Percentiles rank a stretch among this genome's conserved stretches.
Conservation (phyloP, 2,113 vertebrate genomes). For the Lipophrys pholis region DNA sequence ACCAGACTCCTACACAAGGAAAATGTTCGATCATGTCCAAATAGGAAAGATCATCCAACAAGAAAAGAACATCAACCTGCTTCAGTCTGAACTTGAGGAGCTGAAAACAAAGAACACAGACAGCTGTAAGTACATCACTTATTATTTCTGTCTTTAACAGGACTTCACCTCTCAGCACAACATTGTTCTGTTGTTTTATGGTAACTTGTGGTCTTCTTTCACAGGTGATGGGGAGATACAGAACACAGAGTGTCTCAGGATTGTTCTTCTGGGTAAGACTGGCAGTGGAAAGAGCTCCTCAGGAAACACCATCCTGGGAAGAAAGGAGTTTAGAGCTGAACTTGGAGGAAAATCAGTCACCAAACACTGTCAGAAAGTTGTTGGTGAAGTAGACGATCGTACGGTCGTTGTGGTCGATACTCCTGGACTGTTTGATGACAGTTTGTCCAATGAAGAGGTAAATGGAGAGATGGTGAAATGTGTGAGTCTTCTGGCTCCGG, state of each 20-base stretch:
- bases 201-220: too few relatives aligned
- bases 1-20: neutral
- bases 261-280: conserved; percentile 40
- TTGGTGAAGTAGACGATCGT: neutral
- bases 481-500: conserved; percentile 27
- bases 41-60: neutral
- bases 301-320: too few relatives aligned
- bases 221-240: neutral
- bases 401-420: conserved; percentile 35
- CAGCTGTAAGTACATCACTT: neutral
- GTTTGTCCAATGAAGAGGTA: neutral
- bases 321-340: neutral
- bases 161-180: neutral
- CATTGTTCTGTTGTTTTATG: neutral
- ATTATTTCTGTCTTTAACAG: neutral
- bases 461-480: conserved; percentile 24
- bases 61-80: neutral
- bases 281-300: conserved; percentile 36
- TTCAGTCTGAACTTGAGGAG: neutral
- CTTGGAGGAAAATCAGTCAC: conserved; percentile 2
- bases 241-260: conserved; percentile 32
- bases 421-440: conserved; percentile 24
- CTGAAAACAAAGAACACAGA: neutral
- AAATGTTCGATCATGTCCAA: neutral
- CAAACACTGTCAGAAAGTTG: conserved; percentile 9